phyloP scores from a whole-genome alignment of 2,113 vertebrate species.

The Tupaia chinensis region DNA sequence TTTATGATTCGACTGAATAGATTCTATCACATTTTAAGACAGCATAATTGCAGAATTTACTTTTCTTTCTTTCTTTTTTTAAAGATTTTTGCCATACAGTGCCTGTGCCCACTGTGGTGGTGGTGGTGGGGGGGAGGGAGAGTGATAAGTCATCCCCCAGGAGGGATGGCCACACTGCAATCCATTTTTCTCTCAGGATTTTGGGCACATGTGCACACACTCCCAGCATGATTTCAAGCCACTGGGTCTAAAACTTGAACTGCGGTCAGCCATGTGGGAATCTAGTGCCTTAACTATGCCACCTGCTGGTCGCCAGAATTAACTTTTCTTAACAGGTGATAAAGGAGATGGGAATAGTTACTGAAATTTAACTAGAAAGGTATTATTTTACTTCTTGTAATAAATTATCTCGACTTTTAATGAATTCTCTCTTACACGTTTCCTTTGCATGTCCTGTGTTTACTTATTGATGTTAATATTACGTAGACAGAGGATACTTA shows the following conservation, averaged over 20 bases:
- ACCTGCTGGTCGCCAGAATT: background rate
- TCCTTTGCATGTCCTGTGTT: background rate
- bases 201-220: no score
- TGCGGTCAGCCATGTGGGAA: no score
- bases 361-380: background rate
- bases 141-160: no score
- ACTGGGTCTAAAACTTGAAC: no score
- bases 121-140: no score
- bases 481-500: background rate
- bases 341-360: background rate
- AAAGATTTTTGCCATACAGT: no score
- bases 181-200: no score
- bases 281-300: no score
- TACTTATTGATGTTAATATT: background rate
- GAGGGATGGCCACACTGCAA: no score
- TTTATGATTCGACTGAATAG: slow-evolving; percentile 2
- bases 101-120: no score
- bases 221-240: no score
- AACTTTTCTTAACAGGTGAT: slow-evolving; percentile 40
- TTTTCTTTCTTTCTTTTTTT: slow-evolving; percentile 40
- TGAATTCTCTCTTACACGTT: background rate
- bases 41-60: background rate
- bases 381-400: slow-evolving; percentile 9
- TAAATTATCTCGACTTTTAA: slow-evolving; percentile 12
- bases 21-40: slow-evolving; percentile 45